Base-by-base conservation (phyloP, 2,113 vertebrate species). In the Bungarus multicinctus region DNA sequence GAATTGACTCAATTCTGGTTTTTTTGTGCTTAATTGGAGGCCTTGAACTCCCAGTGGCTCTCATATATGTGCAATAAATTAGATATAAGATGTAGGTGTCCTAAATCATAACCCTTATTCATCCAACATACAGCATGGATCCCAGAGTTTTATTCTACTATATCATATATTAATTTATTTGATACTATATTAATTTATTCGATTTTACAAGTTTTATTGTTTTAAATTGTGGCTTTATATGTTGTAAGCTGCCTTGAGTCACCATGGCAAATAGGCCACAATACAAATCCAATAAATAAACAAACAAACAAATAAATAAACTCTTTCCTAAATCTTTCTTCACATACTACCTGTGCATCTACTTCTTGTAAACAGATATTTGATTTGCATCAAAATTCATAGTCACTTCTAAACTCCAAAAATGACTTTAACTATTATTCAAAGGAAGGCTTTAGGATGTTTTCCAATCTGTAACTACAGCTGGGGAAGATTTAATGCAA, bases 381-480 rank as follows among this genome's bases (percentile, higher is more conserved):
- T 22, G 27, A 30, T n/a, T 90, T 95, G 53, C 90, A 87, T 94
- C 94, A 52, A 6, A 12, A 55, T 87, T 94, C 81, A 64, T 3
- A 60, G 91, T 85, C 18, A 57, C 55, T 58, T 81, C 90, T 50
- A 55, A 89, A 64, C 64, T 12, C 52, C 7, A 54, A 87, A 93
- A 34, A n/a, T 94, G 50, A 47, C 94, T 95, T 30, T 69, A 94
- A 94, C 92, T 93, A 64, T 93, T 93, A 85, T 94, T 90, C 90
- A 87, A 3, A 94, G 50, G 6, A 93, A 90, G 69, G 85, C 74
- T 85, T 88, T 47, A 92, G 50, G 93, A 81, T 93, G 90, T 60
- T 90, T 96, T 94, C 85, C 85, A 94, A 93, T 91, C 57, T 74
- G 4, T 95, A 93, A 94, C 87, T 95, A 91, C 20, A 55, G 85